phyloP scores from a whole-genome alignment of 2,113 vertebrate genomes.

The Pelecanus crispus region DNA sequence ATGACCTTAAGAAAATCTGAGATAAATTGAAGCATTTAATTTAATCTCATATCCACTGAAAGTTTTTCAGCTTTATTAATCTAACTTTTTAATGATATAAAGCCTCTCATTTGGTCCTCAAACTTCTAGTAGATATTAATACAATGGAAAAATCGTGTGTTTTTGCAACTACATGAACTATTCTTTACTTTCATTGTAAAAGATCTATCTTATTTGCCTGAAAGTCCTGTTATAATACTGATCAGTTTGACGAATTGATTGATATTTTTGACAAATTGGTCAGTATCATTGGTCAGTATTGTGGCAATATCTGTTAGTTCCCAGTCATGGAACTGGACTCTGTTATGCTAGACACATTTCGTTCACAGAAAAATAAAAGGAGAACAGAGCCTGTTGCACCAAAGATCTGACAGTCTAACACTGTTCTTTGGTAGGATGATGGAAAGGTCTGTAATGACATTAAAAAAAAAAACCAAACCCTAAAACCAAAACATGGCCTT shows the following conservation, averaged over 20 bases:
- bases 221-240: neutral
- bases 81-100: neutral
- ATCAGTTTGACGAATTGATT: neutral
- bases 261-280: neutral
- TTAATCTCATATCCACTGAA: neutral
- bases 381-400: neutral
- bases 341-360: fast-evolving
- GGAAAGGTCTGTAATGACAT: neutral
- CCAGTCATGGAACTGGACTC: neutral
- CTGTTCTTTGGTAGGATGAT: neutral
- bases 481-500: neutral
- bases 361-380: neutral
- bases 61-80: neutral
- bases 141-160: neutral
- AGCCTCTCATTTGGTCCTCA: neutral
- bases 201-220: neutral
- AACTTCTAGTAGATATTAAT: neutral
- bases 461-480: too few species aligned
- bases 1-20: slow-evolving; percentile 12
- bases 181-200: neutral
- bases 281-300: neutral
- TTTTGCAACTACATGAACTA: neutral
- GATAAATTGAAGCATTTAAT: neutral
- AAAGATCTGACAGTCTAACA: neutral
- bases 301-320: neutral